These are phyloP conservation scores for Rhynchotus rufescens DNA, from an alignment of 2,797 vertebrate genomes.

Conservation along the genomic window DNA sequence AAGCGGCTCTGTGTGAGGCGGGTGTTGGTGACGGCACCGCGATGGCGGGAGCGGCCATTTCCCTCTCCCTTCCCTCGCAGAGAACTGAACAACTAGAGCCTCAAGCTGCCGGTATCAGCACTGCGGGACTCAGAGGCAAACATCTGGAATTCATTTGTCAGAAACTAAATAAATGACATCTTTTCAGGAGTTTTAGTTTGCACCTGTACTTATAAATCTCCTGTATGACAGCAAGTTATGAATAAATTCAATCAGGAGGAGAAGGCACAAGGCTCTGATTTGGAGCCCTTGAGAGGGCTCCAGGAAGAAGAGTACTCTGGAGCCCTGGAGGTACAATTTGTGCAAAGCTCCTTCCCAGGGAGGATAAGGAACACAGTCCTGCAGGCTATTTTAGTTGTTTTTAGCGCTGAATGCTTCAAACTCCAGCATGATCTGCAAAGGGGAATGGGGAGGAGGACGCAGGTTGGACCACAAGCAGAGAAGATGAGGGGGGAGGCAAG, in stretches of 20 bases:
- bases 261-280: conserved; percentile 6
- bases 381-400: background rate
- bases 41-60: background rate
- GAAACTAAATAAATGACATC: conserved; percentile 18
- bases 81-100: conserved; percentile 3
- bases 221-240: background rate
- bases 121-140: conserved; percentile 7
- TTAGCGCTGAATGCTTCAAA: background rate
- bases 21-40: background rate
- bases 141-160: conserved; percentile 53
- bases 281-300: background rate
- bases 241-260: conserved; percentile 18
- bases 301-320: background rate
- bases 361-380: background rate
- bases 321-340: background rate
- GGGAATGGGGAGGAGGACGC: background rate
- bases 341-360: background rate
- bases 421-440: background rate
- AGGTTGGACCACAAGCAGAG: background rate
- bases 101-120: background rate
- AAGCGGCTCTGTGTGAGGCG: background rate
- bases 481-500: no score
- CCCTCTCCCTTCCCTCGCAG: background rate
- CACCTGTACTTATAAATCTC: conserved; percentile 46
- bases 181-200: conserved; percentile 37